Base-by-base conservation (phyloP, 2,888 invertebrate species). In the Agelastica alni region DNA sequence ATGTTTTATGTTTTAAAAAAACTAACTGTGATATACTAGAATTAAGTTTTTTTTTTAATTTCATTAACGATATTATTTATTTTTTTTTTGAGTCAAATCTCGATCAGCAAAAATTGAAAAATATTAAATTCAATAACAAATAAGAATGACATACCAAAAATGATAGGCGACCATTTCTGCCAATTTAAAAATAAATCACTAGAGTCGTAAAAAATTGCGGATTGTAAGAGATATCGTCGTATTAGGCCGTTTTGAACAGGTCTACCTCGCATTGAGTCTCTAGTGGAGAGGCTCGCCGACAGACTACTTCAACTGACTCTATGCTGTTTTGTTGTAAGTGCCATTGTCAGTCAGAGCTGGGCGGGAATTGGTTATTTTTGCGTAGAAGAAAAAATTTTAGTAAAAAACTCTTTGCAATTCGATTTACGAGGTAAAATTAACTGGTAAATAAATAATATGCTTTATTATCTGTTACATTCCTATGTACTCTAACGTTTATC, bases 121-220 rank as follows among this genome's bases (percentile, higher is more conserved):
- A n/a, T n/a, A n/a, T n/a, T n/a, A n/a, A n/a, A n/a, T n/a, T n/a
- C n/a, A n/a, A n/a, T n/a, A n/a, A n/a, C n/a, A n/a, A n/a, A n/a
- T n/a, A n/a, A n/a, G n/a, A n/a, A 10, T 10, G 3, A 39, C 37
- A 20, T 39, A 39, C 37, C 37, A 39, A 39, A 39, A 39, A 39
- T 39, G 37, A 39, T 18, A 34, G 14, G 16, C 18, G 17, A 18
- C 37, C 37, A 39, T 39, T 39, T 39, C 20, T 39, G 37, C 37
- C 20, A 5, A 39, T 22, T 39, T 39, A 20, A 39, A 39, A 39
- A 10, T n/a, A 20, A 10, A 2, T 7, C 37, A 39, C 37, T 39
- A 20, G 10, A 36, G 2, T 18, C 6, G 12, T 10, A 39, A 10
- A 6, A 39, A 39, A 39, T 20, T 39, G 20, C 12, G 10, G 6